A percentile compares a stretch with the other conserved stretches of the same genome.
These are phyloP conservation scores for Porites rus DNA, from an alignment of 92 coral and sea anemone species.

Conservation along the genomic window DNA sequence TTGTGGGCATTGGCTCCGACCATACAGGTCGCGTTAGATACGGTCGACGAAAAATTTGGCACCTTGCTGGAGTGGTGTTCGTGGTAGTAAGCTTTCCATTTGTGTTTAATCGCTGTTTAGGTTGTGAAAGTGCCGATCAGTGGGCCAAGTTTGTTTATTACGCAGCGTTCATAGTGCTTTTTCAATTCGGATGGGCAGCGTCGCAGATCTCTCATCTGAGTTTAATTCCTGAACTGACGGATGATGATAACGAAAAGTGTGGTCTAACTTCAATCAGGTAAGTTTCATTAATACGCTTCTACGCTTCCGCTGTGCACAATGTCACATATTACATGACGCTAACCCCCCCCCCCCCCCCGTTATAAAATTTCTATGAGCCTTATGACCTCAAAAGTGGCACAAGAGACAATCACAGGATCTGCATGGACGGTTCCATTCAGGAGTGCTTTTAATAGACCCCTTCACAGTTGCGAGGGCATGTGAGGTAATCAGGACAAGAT, in stretches of 20 bases:
- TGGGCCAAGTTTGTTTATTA: slow-evolving; percentile 88
- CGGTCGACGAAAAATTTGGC: slow-evolving; percentile 96
- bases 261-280: slow-evolving; percentile 89
- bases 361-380: no score
- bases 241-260: slow-evolving; percentile 83
- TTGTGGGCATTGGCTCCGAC: slow-evolving; percentile 96
- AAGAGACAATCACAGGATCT: no score
- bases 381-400: no score
- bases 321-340: neutral
- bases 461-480: no score
- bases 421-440: no score
- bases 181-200: slow-evolving; percentile 99
- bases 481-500: no score
- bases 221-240: slow-evolving; percentile 89
- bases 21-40: slow-evolving; percentile 72
- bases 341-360: no score
- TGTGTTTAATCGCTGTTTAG: slow-evolving; percentile 85
- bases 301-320: neutral
- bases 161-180: slow-evolving; percentile 85
- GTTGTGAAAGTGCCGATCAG: slow-evolving; percentile 73
- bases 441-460: no score
- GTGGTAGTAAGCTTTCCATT: slow-evolving; percentile 88
- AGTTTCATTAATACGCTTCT: slow-evolving; percentile 14
- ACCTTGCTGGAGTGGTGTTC: slow-evolving; percentile 86
- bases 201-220: slow-evolving; percentile 96